phyloP scores from a whole-genome alignment of 2,888 invertebrate species.

The Oligia fasciuncula region DNA sequence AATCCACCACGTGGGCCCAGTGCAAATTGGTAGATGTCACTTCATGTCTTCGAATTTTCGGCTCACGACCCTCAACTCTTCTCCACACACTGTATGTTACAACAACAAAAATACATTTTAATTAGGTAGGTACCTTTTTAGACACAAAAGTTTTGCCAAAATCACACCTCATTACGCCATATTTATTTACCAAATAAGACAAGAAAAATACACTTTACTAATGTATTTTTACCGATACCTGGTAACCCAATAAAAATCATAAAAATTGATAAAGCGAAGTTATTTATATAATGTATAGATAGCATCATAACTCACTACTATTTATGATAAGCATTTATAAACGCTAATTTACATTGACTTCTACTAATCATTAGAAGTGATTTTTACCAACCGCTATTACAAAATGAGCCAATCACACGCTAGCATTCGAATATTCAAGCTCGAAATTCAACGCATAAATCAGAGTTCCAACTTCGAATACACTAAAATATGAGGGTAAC shows the following conservation, averaged over 20 bases:
- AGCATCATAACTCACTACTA: conserved; percentile 17
- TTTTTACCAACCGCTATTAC: conserved; percentile 15
- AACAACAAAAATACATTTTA: neutral
- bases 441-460: conserved; percentile 21
- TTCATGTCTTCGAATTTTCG: neutral
- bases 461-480: neutral
- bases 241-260: neutral
- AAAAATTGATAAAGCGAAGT: conserved; percentile 5
- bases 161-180: neutral
- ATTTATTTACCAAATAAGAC: neutral
- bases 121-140: too few species aligned
- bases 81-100: neutral
- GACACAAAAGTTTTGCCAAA: neutral
- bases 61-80: neutral
- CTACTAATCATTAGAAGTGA: conserved; percentile 3
- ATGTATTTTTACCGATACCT: neutral
- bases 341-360: conserved; percentile 16
- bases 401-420: conserved; percentile 46
- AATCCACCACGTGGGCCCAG: neutral
- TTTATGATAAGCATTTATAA: conserved; percentile 25
- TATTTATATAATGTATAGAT: neutral
- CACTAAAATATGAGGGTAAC: conserved; percentile 25
- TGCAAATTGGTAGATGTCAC: neutral
- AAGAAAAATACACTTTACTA: neutral
- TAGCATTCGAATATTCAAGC: conserved; percentile 21